Evolutionary conservation across 2,797 vertebrate species (phyloP).

Genomic region (Antennarius maculatus): DNA sequence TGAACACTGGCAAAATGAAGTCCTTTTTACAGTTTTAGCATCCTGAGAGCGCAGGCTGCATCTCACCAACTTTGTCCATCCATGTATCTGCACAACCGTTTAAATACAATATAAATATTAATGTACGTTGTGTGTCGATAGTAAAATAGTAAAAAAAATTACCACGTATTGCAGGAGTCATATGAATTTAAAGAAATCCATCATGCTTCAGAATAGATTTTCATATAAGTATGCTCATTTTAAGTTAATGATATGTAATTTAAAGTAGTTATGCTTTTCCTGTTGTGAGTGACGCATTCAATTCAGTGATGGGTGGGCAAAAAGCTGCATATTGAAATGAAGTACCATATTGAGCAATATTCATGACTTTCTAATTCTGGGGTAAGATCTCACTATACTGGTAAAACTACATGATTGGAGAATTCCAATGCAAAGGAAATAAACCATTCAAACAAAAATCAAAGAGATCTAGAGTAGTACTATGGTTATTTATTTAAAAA

Average conservation of each 20-base stretch:
- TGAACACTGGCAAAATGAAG: slow-evolving; percentile 14
- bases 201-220: slow-evolving; percentile 63
- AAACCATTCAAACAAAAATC: slow-evolving; percentile 19
- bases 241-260: slow-evolving; percentile 54
- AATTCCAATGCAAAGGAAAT: slow-evolving; percentile 40
- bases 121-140: too few species aligned
- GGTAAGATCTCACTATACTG: slow-evolving; percentile 50
- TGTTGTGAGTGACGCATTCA: slow-evolving; percentile 37
- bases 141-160: slow-evolving; percentile 29
- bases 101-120: too few species aligned
- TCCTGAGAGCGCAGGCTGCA: slow-evolving; percentile 5
- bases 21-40: slow-evolving; percentile 19
- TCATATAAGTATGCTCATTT: slow-evolving; percentile 56
- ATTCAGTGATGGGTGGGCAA: slow-evolving; percentile 50
- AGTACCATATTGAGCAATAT: slow-evolving; percentile 64
- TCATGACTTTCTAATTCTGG: slow-evolving; percentile 41
- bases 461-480: slow-evolving; percentile 40
- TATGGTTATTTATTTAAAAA: slow-evolving; percentile 33
- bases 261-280: slow-evolving; percentile 44
- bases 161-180: slow-evolving; percentile 35
- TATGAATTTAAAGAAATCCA: slow-evolving; percentile 57
- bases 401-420: slow-evolving; percentile 60
- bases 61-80: slow-evolving; percentile 26
- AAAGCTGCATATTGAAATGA: slow-evolving; percentile 41
- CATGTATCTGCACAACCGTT: slow-evolving; percentile 2